Conservation (phyloP, 35 echinoderm and acorn worm species). For the Ophioderma brevispina region DNA sequence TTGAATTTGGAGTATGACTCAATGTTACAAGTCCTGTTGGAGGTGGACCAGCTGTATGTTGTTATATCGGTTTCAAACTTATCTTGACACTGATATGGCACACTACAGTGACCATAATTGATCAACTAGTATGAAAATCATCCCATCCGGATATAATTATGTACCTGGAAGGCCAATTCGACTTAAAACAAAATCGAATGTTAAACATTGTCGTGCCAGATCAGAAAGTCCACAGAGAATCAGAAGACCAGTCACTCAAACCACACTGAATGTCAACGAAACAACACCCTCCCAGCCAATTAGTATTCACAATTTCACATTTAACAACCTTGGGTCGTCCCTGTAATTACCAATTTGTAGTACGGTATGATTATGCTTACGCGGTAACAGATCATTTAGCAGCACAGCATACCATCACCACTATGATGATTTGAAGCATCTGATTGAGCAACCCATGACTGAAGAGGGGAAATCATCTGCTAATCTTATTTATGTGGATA, state of each 20-base stretch:
- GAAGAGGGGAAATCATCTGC: neutral
- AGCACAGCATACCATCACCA: slow-evolving; percentile 1
- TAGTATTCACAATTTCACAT: neutral
- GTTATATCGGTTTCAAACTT: neutral
- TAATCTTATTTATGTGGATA: neutral
- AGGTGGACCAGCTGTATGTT: slow-evolving; percentile 7
- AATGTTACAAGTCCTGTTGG: no score
- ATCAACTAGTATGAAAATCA: neutral
- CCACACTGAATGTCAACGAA: no score
- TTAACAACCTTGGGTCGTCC: neutral
- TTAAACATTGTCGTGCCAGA: neutral
- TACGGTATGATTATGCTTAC: neutral
- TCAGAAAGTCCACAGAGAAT: neutral
- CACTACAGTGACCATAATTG: slow-evolving; percentile 22
- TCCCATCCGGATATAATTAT: slow-evolving; percentile 11
- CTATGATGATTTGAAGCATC: neutral
- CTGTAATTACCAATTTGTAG: slow-evolving; percentile 17
- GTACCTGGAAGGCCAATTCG: neutral
- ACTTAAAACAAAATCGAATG: neutral
- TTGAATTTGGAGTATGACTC: no score
- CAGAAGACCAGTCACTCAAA: neutral
- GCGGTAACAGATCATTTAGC: slow-evolving; percentile 3
- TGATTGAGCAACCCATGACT: neutral
- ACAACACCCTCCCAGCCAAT: no score
- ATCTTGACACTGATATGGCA: neutral